Base-by-base conservation (phyloP, 2,888 invertebrate species). In the Nomada ferruginata region DNA sequence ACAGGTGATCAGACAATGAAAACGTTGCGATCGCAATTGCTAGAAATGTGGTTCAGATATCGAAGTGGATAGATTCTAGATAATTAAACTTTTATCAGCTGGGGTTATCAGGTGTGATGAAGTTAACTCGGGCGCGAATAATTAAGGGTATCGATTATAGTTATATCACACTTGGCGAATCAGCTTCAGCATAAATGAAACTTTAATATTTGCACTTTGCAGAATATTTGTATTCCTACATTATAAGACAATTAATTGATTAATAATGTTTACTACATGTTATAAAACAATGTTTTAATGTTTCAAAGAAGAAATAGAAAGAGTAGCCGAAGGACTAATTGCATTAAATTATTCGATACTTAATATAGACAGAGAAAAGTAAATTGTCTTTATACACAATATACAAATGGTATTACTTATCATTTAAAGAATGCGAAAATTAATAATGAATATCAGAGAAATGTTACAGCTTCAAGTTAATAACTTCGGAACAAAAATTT, bases 11-110 rank as follows among this genome's bases (percentile, higher is more conserved):
- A 3, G 5, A 42, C 68, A 53, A 73, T 71, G 79, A 79, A 73
- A 83, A 79, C 76, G 82, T 70, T 81, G 13, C 3, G 80, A 84
- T 86, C 82, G 77, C 83, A 79, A 83, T 82, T 29, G 59, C 23
- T n/a, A 55, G 59, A 68, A 83, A 75, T 72, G 23, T 13, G 2
- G 20, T 23, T 0, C 0, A 15, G 59, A 47, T 47, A 26, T 69
- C 7, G 10, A 20, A 23, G 7, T 9, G 20, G 15, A 60, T 23
- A 10, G 1, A 70, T 11, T 36, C 2, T 15, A 4, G 29, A 15
- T 57, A 76, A 61, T 82, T 73, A 79, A 84, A 84, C 81, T 82
- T 76, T 82, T 70, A 63, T 68, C 13, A 47, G 44, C 10, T 69
- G 44, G 18, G 42, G 50, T 44, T 55, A 69, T 10, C 61, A 69